These are phyloP conservation scores for Notamacropus eugenii DNA, from an alignment of 2,797 vertebrate species.

Conservation along the genomic window DNA sequence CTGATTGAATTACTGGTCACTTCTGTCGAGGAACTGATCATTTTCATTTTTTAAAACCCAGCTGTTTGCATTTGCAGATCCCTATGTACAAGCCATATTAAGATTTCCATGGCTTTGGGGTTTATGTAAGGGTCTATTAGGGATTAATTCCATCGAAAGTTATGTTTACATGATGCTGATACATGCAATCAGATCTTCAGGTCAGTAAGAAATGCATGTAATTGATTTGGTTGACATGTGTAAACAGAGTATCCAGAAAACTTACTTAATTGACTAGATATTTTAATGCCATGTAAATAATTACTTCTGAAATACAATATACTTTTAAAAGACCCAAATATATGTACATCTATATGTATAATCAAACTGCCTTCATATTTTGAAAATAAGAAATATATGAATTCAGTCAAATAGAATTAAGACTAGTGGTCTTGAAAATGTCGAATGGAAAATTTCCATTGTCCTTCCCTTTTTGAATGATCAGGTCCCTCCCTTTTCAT, in stretches of 20 bases:
- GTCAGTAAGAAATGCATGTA: slow-evolving; percentile 3
- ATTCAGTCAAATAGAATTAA: slow-evolving; percentile 15
- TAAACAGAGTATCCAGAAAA: not conserved
- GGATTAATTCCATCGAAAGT: not conserved
- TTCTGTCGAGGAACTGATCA: not conserved
- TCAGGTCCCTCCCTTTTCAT: slow-evolving; percentile 7
- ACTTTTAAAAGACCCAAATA: not conserved
- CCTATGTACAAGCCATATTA: not conserved
- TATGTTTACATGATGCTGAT: slow-evolving; percentile 14
- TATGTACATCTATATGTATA: not conserved
- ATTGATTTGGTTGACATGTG: not conserved
- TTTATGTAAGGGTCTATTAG: not conserved
- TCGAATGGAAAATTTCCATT: not conserved
- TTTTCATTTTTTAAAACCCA: not conserved
- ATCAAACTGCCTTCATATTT: slow-evolving; percentile 5
- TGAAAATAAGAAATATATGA: not conserved
- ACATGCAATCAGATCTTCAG: not conserved
- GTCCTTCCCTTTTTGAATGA: slow-evolving; percentile 14
- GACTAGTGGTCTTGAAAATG: not conserved
- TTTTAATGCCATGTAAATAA: slow-evolving; percentile 7
- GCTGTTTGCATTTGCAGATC: not conserved
- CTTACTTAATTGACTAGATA: not conserved
- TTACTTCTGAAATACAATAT: not conserved
- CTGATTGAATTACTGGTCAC: not conserved
- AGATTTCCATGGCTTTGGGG: slow-evolving; percentile 19